Conservation (phyloP, 2,113 vertebrate genomes). For the Nymphicus hollandicus region DNA sequence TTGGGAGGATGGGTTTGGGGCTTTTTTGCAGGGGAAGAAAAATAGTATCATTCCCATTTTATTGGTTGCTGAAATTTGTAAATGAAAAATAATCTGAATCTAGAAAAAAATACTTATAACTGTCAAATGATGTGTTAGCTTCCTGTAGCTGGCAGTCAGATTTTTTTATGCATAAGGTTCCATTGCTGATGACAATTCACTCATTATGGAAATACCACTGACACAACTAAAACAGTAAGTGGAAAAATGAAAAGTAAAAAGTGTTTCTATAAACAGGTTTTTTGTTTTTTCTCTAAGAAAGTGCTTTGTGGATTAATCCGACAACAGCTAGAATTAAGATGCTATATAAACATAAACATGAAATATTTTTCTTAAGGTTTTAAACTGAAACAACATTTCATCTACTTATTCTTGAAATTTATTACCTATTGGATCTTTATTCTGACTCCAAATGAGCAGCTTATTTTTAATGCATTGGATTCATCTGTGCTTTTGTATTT, state of each 20-base stretch:
- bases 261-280: neutral
- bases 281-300: neutral
- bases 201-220: neutral
- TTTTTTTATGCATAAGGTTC: neutral
- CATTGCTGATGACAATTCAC: neutral
- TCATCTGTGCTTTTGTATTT: constrained; percentile 60
- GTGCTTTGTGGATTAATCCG: neutral
- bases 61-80: neutral
- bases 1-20: rapidly evolving
- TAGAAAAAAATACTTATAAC: neutral
- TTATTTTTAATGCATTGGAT: constrained; percentile 61
- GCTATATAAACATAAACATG: neutral
- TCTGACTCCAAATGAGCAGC: constrained; percentile 14
- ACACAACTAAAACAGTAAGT: neutral
- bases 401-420: constrained; percentile 25
- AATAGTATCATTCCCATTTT: rapidly evolving
- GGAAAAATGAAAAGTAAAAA: neutral
- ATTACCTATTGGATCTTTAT: neutral
- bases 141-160: neutral
- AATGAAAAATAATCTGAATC: neutral
- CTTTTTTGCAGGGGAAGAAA: neutral
- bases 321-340: neutral
- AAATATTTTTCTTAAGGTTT: neutral
- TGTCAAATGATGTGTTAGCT: neutral
- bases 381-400: neutral